Evolutionary conservation across 2,113 vertebrate species (phyloP).

Genomic region (Cebus imitator): DNA sequence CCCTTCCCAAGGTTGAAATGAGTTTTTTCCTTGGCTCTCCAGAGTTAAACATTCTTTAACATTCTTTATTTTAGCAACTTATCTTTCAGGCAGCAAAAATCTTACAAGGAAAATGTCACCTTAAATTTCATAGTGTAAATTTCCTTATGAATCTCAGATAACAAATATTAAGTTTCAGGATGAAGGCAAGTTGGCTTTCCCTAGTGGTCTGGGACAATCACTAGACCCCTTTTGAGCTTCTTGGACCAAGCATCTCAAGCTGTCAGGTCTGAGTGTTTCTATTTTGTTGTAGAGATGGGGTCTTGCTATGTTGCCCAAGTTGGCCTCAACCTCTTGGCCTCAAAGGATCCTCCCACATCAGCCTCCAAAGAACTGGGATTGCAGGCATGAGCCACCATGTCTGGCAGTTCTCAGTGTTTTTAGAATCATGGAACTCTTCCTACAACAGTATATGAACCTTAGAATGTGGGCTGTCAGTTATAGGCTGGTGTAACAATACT

Average conservation of each 20-base stretch:
- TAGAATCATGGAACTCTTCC: not conserved
- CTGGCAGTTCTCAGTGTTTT: not conserved
- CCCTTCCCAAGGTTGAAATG: too few relatives aligned
- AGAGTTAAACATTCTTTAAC: not conserved
- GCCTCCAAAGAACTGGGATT: too few relatives aligned
- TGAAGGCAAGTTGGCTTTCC: accelerated
- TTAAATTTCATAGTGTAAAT: not conserved
- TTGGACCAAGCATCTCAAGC: not conserved
- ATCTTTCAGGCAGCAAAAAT: not conserved
- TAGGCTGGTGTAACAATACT: not conserved
- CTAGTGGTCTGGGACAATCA: not conserved
- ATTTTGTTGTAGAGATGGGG: too few relatives aligned
- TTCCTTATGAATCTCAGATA: not conserved
- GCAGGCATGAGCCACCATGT: too few relatives aligned
- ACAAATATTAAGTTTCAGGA: not conserved
- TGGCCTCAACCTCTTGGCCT: too few relatives aligned
- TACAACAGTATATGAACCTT: not conserved
- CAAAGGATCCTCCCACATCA: too few relatives aligned
- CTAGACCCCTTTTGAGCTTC: not conserved
- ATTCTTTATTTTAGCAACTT: not conserved
- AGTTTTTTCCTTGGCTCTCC: not conserved
- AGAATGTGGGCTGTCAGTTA: not conserved
- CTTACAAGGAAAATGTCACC: not conserved
- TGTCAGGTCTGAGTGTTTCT: not conserved
- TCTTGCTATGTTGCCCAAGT: too few relatives aligned